phyloP scores from a whole-genome alignment of 2,888 invertebrate genomes.

The Noctua janthina region DNA sequence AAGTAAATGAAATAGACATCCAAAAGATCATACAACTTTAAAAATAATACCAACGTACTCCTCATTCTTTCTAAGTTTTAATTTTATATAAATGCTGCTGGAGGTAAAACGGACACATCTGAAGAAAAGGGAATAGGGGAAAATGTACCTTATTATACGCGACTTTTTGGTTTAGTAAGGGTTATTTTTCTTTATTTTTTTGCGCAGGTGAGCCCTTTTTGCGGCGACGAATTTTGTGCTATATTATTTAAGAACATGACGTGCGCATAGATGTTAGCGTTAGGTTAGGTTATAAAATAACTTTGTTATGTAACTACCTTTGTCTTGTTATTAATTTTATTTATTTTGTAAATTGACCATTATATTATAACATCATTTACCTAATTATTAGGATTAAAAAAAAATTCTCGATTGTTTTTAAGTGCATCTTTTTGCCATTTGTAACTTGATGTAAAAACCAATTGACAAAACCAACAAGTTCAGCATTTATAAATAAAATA shows the following conservation, averaged over 20 bases:
- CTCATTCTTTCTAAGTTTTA: neutral
- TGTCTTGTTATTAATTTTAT: slow-evolving; percentile 48
- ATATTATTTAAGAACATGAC: slow-evolving; percentile 37
- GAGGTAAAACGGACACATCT: neutral
- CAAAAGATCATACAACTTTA: neutral
- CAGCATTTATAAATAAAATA: slow-evolving; percentile 20
- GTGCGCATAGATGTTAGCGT: slow-evolving; percentile 70
- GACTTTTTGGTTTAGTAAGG: neutral
- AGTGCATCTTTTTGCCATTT: slow-evolving; percentile 18
- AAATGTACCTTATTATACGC: neutral
- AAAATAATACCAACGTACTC: slow-evolving; percentile 4
- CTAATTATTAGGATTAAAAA: slow-evolving; percentile 5
- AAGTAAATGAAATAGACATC: neutral
- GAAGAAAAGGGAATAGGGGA: neutral
- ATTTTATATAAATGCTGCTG: slow-evolving; percentile 7
- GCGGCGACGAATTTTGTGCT: slow-evolving; percentile 10
- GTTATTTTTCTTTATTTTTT: neutral
- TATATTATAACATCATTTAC: slow-evolving; percentile 3
- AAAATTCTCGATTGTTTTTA: neutral
- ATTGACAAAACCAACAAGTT: neutral
- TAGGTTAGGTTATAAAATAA: slow-evolving; percentile 45
- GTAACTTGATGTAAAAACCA: slow-evolving; percentile 9
- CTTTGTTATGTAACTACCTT: slow-evolving; percentile 43
- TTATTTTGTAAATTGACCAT: slow-evolving; percentile 20
- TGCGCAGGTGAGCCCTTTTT: neutral